Evolutionary conservation across 1,140 invertebrate genomes (phyloP), one percentile per base, ranked within the genome.

Genomic region (Tetramorium alpestre): DNA sequence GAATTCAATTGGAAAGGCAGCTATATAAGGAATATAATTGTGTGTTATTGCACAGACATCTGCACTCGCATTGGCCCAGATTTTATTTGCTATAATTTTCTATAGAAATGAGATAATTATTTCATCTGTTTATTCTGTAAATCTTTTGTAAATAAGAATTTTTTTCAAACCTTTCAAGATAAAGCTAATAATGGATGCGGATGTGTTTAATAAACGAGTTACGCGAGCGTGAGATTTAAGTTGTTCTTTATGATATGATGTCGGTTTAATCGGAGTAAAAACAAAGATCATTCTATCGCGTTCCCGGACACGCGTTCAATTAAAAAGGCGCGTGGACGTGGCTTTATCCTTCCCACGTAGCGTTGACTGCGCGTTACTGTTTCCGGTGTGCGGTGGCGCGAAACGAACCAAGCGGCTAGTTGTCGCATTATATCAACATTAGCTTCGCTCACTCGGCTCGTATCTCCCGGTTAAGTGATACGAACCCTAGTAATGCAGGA

Each of bases 381-480:
- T 86, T 89, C 80, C 76, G 87, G 62, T 64, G n/a, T 33, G 22
- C 67, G 18, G 16, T 33, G 33, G 65, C 58, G 73, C 25, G n/a
- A 49, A 60, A 44, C 28, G 33, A 60, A 65, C 22, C 81, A 41
- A 62, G 49, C 77, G 51, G 47, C 44, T 69, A 65, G 73, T 87
- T 88, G 91, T 88, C 72, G 87, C 88, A 90, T 92, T 92, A 92
- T 92, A 91, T 91, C 91, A 90, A 77, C 67, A 87, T 92, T 92
- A 92, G 88, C 85, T 54, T 90, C 80, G 81, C 86, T 85, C 81
- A 76, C 58, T 77, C 85, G 76, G 82, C 60, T 85, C 81, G 72
- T 90, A 86, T 90, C 84, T 86, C 49, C 64, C 75, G 75, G 85
- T 89, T 90, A 92, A 92, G 89, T 85, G 90, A 88, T 91, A 91